These are phyloP conservation scores for Nasonovia ribisnigri DNA, from an alignment of 2,888 invertebrate genomes.

Conservation along the genomic window DNA sequence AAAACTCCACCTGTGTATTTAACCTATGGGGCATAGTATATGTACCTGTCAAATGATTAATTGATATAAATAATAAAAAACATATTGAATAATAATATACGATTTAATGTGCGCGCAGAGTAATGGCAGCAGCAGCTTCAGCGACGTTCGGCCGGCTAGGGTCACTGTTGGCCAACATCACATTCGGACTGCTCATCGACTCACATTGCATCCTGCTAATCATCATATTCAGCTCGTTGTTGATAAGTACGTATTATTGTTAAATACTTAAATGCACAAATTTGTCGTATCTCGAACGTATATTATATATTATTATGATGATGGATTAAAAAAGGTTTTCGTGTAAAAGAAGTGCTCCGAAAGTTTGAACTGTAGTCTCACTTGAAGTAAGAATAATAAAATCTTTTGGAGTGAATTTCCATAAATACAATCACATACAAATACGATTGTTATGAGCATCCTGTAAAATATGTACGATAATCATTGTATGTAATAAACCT, in stretches of 20 bases:
- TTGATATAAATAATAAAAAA: not conserved
- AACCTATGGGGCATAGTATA: not conserved
- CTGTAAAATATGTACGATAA: not conserved
- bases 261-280: not conserved
- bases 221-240: slow-evolving; percentile 79
- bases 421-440: not conserved
- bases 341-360: not conserved
- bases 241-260: slow-evolving; percentile 76
- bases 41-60: not conserved
- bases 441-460: not conserved
- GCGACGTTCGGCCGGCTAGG: slow-evolving; percentile 84
- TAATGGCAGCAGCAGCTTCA: slow-evolving; percentile 85
- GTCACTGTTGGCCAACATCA: slow-evolving; percentile 81
- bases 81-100: not conserved
- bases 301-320: not conserved
- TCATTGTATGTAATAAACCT: not conserved
- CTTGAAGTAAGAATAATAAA: not conserved
- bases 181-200: slow-evolving; percentile 85
- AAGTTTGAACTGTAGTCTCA: not conserved
- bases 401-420: not conserved
- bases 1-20: not conserved
- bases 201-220: slow-evolving; percentile 83
- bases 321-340: not conserved
- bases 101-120: slow-evolving; percentile 72
- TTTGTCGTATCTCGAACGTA: not conserved